phyloP scores from a whole-genome alignment of 2,888 invertebrate genomes.

The Amitus sp. region DNA sequence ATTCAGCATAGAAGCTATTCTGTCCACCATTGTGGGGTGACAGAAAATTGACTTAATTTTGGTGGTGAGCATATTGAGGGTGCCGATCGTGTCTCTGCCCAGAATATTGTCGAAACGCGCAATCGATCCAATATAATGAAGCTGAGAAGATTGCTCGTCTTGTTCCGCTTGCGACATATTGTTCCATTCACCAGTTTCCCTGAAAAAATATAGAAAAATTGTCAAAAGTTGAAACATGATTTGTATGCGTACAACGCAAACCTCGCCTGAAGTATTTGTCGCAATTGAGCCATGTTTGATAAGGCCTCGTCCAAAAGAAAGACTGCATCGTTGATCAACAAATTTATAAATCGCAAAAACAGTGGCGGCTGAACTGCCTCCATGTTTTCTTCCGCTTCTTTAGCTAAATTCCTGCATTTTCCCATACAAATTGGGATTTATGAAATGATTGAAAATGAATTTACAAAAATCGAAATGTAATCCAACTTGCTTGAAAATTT shows the following conservation, averaged over 20 bases:
- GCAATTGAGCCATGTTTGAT: slow-evolving; percentile 87
- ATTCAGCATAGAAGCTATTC: slow-evolving; percentile 95
- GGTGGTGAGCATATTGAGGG: slow-evolving; percentile 81
- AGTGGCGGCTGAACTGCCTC: slow-evolving; percentile 90
- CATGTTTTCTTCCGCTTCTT: slow-evolving; percentile 86
- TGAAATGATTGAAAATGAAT: too few relatives aligned
- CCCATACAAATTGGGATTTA: slow-evolving; percentile 9
- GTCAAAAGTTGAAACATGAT: not conserved
- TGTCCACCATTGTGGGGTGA: slow-evolving; percentile 89
- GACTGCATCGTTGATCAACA: slow-evolving; percentile 97
- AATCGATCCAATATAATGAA: slow-evolving; percentile 82
- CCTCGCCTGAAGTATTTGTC: slow-evolving; percentile 82
- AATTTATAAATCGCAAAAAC: slow-evolving; percentile 94
- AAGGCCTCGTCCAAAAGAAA: slow-evolving; percentile 93
- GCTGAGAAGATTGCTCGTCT: slow-evolving; percentile 76
- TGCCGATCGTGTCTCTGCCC: slow-evolving; percentile 87
- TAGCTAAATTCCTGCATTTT: slow-evolving; percentile 74
- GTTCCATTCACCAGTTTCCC: slow-evolving; percentile 81
- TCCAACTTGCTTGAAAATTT: slow-evolving; percentile 79
- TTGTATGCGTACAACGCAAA: slow-evolving; percentile 5
- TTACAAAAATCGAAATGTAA: too few relatives aligned
- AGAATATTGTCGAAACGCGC: slow-evolving; percentile 94
- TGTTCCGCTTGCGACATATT: slow-evolving; percentile 76
- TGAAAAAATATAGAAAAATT: slow-evolving; percentile 46
- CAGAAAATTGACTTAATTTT: slow-evolving; percentile 86